Evolutionary conservation across 2,888 invertebrate genomes (phyloP).

Genomic region (Myathropa florea): DNA sequence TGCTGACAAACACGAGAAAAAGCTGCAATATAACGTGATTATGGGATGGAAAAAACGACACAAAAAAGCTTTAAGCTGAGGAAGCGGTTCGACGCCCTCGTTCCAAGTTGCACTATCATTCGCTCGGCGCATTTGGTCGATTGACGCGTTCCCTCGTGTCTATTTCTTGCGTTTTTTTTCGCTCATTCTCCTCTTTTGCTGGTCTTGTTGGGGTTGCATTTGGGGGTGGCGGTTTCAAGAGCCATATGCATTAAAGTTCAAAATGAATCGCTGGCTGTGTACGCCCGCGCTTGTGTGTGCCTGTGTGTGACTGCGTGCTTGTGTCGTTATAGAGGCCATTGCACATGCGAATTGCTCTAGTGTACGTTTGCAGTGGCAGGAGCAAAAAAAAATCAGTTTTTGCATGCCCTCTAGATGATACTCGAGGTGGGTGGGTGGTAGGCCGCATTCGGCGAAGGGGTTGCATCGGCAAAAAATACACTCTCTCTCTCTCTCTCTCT

Average conservation of each 20-base stretch:
- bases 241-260: slow-evolving; percentile 45
- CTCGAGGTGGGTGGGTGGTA: slow-evolving; percentile 15
- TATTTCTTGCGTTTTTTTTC: neutral
- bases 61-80: slow-evolving; percentile 51
- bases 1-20: slow-evolving; percentile 17
- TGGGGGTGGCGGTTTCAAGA: slow-evolving; percentile 12
- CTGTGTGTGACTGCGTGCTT: too few relatives aligned
- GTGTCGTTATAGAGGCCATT: slow-evolving; percentile 60
- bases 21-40: slow-evolving; percentile 59
- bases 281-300: neutral
- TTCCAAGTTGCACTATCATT: slow-evolving; percentile 40
- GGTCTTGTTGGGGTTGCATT: neutral
- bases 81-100: slow-evolving; percentile 61
- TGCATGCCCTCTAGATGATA: slow-evolving; percentile 40
- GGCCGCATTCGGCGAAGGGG: neutral
- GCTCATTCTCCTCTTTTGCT: neutral
- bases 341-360: slow-evolving; percentile 55
- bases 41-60: slow-evolving; percentile 5
- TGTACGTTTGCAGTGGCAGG: neutral
- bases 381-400: slow-evolving; percentile 42
- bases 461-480: neutral
- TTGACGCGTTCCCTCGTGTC: slow-evolving; percentile 14
- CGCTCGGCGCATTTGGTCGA: slow-evolving; percentile 6
- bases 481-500: neutral
- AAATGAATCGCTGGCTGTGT: slow-evolving; percentile 16